Percentiles rank a stretch among this genome's conserved stretches.
Evolutionary conservation across 2,797 vertebrate genomes (phyloP).

Genomic region (Siniperca scherzeri): DNA sequence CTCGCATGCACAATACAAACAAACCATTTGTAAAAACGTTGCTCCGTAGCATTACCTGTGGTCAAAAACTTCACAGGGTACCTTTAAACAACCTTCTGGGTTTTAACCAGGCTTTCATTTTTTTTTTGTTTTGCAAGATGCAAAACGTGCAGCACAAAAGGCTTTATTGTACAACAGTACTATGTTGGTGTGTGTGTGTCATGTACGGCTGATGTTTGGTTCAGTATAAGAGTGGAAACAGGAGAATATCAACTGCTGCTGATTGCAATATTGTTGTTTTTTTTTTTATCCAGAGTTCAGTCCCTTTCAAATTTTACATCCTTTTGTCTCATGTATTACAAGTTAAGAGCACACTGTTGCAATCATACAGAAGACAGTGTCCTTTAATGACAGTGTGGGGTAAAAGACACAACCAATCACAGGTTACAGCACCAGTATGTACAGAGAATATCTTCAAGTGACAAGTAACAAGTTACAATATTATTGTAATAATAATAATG

Average conservation of each 20-base stretch:
- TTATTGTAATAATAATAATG: no score
- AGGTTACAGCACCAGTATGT: not conserved
- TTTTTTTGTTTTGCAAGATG: no score
- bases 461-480: no score
- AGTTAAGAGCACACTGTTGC: not conserved
- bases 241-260: not conserved
- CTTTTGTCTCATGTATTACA: not conserved
- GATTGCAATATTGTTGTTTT: slow-evolving; percentile 21
- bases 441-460: not conserved
- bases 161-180: no score
- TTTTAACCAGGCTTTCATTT: no score
- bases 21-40: not conserved
- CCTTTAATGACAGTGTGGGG: not conserved
- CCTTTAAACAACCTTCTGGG: not conserved
- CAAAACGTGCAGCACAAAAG: no score
- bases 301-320: not conserved
- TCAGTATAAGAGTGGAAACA: not conserved
- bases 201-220: not conserved
- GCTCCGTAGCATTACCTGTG: not conserved
- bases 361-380: not conserved
- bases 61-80: not conserved
- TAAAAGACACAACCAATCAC: not conserved
- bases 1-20: not conserved
- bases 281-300: not conserved
- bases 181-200: not conserved